These are phyloP conservation scores for Trialeurodes vaporariorum DNA, from an alignment of 1,140 invertebrate species.

Conservation along the genomic window DNA sequence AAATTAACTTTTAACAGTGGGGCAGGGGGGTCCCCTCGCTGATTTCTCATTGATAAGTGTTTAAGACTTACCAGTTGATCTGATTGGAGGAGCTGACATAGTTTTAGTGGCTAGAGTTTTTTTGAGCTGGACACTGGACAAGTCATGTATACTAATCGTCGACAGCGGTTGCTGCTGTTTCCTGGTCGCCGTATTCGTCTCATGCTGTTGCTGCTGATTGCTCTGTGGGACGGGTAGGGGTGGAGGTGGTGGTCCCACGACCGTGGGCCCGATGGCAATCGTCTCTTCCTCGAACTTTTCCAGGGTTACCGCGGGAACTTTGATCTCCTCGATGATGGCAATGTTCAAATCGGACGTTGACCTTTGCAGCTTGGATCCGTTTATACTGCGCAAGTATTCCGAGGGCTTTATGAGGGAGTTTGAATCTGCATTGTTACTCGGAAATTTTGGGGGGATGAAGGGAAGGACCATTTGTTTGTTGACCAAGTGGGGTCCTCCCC, in stretches of 20 bases:
- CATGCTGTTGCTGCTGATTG: constrained; percentile 33
- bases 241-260: constrained; percentile 27
- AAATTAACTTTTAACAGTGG: no score
- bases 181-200: background rate
- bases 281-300: constrained; percentile 3
- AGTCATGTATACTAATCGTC: constrained; percentile 71
- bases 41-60: no score
- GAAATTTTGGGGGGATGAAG: constrained; percentile 80
- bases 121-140: constrained; percentile 67
- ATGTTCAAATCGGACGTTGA: constrained; percentile 15
- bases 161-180: constrained; percentile 54
- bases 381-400: constrained; percentile 75
- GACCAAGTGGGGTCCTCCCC: constrained; percentile 42
- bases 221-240: constrained; percentile 32
- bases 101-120: constrained; percentile 62
- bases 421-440: constrained; percentile 46
- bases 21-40: no score
- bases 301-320: constrained; percentile 5
- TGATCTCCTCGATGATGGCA: constrained; percentile 9
- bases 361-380: constrained; percentile 28
- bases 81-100: constrained; percentile 51
- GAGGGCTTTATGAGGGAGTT: constrained; percentile 80
- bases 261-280: constrained; percentile 42
- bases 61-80: background rate
- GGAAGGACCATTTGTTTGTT: constrained; percentile 72